Conservation (phyloP, 2,113 vertebrate genomes). For the Glareola pratincola region DNA sequence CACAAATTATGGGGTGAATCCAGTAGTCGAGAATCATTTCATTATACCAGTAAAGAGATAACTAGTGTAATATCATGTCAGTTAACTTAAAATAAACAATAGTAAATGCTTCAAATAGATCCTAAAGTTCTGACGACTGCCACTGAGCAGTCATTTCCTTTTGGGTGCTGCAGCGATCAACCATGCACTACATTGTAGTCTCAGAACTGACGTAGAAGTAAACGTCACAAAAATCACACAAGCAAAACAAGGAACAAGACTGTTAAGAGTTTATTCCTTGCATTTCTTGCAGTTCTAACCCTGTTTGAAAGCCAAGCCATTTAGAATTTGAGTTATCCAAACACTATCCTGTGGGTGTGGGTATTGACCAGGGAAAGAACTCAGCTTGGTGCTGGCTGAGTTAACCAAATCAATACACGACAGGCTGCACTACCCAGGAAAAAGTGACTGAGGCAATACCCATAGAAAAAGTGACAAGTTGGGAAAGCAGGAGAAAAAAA, state of each 20-base stretch:
- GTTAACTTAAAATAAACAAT: not conserved
- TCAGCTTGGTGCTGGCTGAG: not conserved
- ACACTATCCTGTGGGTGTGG: not conserved
- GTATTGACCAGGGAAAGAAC: not conserved
- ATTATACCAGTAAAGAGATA: not conserved
- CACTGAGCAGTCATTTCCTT: not conserved
- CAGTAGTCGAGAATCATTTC: not conserved
- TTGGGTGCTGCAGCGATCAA: not conserved
- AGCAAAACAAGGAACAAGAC: not conserved
- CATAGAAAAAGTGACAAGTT: not conserved
- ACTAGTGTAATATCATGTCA: not conserved
- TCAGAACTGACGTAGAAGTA: not conserved
- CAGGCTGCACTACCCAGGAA: not conserved
- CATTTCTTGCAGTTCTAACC: not conserved
- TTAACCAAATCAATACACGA: not conserved
- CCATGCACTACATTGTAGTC: not conserved
- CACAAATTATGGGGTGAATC: not conserved
- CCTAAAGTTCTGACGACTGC: not conserved
- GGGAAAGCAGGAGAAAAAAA: not conserved
- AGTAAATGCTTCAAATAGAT: not conserved
- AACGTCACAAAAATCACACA: not conserved
- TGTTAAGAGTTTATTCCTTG: not conserved
- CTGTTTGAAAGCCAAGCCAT: not conserved
- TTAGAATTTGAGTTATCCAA: not conserved
- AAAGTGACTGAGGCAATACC: not conserved